Conservation (phyloP, 2,888 invertebrate species). For the Dyspetes luteomarginatus region DNA sequence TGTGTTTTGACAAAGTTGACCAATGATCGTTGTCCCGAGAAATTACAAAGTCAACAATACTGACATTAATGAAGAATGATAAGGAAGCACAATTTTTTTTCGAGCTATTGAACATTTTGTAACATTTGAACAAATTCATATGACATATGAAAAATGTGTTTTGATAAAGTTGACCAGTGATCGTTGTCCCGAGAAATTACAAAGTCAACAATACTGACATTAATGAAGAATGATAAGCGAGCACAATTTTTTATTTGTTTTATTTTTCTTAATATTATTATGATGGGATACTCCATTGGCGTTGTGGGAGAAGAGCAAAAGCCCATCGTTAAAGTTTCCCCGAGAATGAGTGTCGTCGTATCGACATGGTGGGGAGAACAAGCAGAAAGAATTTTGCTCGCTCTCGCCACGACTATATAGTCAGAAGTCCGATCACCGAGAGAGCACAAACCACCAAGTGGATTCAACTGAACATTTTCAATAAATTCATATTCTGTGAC, state of each 20-base stretch:
- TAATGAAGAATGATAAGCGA: background rate
- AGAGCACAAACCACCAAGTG: constrained; percentile 34
- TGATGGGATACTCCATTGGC: constrained; percentile 17
- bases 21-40: background rate
- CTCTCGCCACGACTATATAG: constrained; percentile 47
- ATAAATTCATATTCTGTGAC: background rate
- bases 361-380: constrained; percentile 17
- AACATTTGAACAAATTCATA: background rate
- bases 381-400: background rate
- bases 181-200: background rate
- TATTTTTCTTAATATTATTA: constrained; percentile 13
- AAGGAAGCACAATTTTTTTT: no score
- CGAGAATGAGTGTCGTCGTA: background rate
- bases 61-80: no score
- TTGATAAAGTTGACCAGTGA: constrained; percentile 15
- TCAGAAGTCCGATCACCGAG: constrained; percentile 6
- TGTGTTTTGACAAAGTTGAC: constrained; percentile 9
- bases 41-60: background rate
- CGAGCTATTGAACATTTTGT: no score
- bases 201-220: background rate
- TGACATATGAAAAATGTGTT: background rate
- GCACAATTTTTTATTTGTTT: background rate
- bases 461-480: background rate
- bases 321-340: constrained; percentile 43
- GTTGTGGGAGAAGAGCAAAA: background rate